A percentile compares a stretch with the other conserved stretches of the same genome.
Evolutionary conservation across 2,113 vertebrate genomes (phyloP).

Genomic region (Rhinoderma darwinii): DNA sequence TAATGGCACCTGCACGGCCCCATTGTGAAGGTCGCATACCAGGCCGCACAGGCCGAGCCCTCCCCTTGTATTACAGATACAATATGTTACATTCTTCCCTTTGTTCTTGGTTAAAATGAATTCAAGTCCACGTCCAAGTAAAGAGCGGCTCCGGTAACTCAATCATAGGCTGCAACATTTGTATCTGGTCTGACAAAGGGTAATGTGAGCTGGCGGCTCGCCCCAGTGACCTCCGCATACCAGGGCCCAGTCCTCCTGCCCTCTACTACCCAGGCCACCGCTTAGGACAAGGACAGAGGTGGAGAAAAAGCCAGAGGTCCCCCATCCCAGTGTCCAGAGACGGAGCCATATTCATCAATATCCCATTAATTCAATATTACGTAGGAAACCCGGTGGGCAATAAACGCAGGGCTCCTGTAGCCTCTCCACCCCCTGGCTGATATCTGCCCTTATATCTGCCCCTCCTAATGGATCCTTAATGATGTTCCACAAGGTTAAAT

Average conservation of each 20-base stretch:
- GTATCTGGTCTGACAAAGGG: constrained; percentile 34
- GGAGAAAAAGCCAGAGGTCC: background rate
- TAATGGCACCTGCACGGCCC: constrained; percentile 22
- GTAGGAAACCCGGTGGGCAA: background rate
- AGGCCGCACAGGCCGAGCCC: background rate
- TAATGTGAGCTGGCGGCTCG: constrained; percentile 33
- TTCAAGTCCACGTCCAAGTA: constrained; percentile 48
- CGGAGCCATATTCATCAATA: constrained; percentile 27
- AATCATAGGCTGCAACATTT: constrained; percentile 38
- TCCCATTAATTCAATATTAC: background rate
- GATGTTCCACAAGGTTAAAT: background rate
- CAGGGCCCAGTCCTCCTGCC: constrained; percentile 17
- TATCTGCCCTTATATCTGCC: background rate
- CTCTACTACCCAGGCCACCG: constrained; percentile 8
- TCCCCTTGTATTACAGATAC: constrained; percentile 35
- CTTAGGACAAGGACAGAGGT: background rate
- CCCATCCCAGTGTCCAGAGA: background rate
- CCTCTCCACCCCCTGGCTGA: background rate
- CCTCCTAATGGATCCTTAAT: background rate
- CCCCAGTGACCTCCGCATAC: constrained; percentile 31
- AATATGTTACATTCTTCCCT: constrained; percentile 47
- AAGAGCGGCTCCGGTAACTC: constrained; percentile 28
- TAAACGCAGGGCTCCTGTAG: background rate
- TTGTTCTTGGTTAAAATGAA: constrained; percentile 25
- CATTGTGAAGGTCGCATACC: constrained; percentile 29